Evolutionary conservation across 2,113 vertebrate species (phyloP), one percentile per base, ranked within the genome.

Genomic region (Paratilapia polleni): DNA sequence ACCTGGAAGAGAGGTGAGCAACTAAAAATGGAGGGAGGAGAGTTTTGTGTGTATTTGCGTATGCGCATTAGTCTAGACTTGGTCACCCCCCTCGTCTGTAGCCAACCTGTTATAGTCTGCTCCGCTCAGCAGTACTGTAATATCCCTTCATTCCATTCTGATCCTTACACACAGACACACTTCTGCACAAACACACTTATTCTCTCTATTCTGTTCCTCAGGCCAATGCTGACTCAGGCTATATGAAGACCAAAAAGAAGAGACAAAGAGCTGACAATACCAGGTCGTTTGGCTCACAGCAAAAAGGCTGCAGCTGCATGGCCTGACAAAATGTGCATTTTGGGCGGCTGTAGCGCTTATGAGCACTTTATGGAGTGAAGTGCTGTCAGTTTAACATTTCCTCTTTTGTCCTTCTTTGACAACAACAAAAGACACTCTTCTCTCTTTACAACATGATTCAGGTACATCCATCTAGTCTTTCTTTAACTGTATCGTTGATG

Each of bases 251-350:
- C 86, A 76, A 82, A 73, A 86, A 81, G 81, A 90, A 85, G 80
- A 90, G 91, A 93, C 90, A 92, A 92, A 91, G 89, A 85, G 92
- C 91, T 94, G 92, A 94, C 93, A 86, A 85, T 84, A 93, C 83
- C 83, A 77, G 85, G 88, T 88, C 70, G 6, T 79, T 89, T 91
- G 82, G 89, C 87, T 88, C 4, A 36, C 34, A 58, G 84, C 28
- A 12, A 79, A 74, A 74, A 73, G 77, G n/a, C 80, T 84, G 70
- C 89, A 84, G n/a, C 80, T 84, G 70, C 89, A 84, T 34, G 36
- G 31, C 10, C 68, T 91, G 76, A 87, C 88, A 90, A 77, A 89
- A 78, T 68, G 36, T 74, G 20, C 61, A 61, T 57, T 75, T 64
- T 8, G 10, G 10, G 7, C 54, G 1, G 70, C 7, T 3, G 13